These are phyloP conservation scores for Acleris cristana DNA, from an alignment of 2,888 invertebrate genomes.

Conservation along the genomic window DNA sequence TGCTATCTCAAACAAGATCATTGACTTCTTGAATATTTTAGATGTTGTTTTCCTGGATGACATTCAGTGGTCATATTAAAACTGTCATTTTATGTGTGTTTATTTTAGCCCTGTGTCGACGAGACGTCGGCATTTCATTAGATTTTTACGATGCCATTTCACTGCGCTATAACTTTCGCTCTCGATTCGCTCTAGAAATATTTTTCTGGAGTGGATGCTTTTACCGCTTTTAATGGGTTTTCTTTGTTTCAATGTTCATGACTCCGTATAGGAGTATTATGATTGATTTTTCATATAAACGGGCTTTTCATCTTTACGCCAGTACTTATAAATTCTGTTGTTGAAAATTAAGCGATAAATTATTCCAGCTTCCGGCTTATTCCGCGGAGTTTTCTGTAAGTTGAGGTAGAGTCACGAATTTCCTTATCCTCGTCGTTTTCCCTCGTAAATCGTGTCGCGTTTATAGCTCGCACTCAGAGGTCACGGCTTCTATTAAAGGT, in stretches of 20 bases:
- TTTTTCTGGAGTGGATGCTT: constrained; percentile 45
- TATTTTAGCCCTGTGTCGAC: constrained; percentile 34
- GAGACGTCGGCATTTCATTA: constrained; percentile 56
- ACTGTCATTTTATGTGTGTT: constrained; percentile 30
- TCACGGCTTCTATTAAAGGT: constrained; percentile 27
- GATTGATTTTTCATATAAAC: constrained; percentile 4
- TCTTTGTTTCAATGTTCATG: constrained; percentile 39
- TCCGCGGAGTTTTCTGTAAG: constrained; percentile 25
- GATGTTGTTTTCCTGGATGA: constrained; percentile 13
- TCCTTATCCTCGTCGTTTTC: constrained; percentile 41
- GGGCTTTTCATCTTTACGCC: neutral
- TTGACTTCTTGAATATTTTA: constrained; percentile 16
- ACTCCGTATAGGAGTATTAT: constrained; percentile 15
- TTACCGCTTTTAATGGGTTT: constrained; percentile 48
- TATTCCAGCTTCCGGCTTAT: constrained; percentile 26
- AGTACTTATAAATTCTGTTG: constrained; percentile 10
- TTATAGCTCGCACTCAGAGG: constrained; percentile 45
- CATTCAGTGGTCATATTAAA: constrained; percentile 17
- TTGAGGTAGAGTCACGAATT: constrained; percentile 38
- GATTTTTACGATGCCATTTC: constrained; percentile 61
- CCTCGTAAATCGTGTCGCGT: constrained; percentile 48
- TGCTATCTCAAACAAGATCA: constrained; percentile 27
- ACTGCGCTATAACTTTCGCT: constrained; percentile 51
- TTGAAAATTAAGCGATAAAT: constrained; percentile 12
- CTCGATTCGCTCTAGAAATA: constrained; percentile 47